These are phyloP conservation scores for Oceanodroma leucorhoa DNA, from an alignment of 2,797 vertebrate species.

Conservation along the genomic window DNA sequence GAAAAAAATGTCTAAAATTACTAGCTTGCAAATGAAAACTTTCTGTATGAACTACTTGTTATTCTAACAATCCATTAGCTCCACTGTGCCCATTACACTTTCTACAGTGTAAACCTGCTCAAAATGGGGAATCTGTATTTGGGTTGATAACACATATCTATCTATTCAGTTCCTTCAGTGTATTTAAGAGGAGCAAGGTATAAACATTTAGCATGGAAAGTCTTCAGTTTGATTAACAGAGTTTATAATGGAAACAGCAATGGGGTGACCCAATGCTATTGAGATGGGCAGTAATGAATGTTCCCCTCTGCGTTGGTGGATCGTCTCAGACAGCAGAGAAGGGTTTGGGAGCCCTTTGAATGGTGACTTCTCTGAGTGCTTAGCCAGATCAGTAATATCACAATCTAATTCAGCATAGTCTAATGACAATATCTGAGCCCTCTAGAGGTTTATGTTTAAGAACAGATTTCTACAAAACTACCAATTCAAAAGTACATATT, in stretches of 20 bases:
- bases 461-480: not conserved
- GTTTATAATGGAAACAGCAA: not conserved
- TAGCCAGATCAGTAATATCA: not conserved
- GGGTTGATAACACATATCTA: not conserved
- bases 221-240: not conserved
- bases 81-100: not conserved
- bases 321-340: not conserved
- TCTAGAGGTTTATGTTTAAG: not conserved
- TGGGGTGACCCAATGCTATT: not conserved
- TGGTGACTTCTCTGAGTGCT: not conserved
- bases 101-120: not conserved
- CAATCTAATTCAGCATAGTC: not conserved
- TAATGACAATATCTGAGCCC: not conserved
- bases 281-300: not conserved
- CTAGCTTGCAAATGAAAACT: not conserved
- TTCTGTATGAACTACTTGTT: not conserved
- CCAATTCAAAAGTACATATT: slow-evolving; percentile 10
- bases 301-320: not conserved
- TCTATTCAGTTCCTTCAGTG: not conserved
- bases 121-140: not conserved
- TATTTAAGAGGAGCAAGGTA: not conserved
- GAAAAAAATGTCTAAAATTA: not conserved
- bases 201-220: not conserved
- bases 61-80: not conserved
- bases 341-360: not conserved